A percentile compares a stretch with the other conserved stretches of the same genome.
phyloP scores from a whole-genome alignment of 2,797 vertebrate genomes.

The Myotis daubentonii region DNA sequence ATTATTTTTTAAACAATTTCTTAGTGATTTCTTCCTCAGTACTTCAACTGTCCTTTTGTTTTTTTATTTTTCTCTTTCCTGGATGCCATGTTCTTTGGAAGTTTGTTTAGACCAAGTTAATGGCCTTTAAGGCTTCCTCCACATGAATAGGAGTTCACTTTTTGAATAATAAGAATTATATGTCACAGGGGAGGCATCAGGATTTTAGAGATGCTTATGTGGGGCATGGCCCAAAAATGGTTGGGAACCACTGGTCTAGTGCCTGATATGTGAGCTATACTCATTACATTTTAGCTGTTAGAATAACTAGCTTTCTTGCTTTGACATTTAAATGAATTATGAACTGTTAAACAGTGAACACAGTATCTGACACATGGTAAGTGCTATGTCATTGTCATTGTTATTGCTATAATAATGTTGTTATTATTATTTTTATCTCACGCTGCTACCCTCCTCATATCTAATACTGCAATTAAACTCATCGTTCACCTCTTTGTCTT shows the following conservation, averaged over 20 bases:
- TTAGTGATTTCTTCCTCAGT: no score
- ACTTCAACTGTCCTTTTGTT: no score
- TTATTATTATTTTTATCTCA: not conserved
- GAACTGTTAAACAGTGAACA: not conserved
- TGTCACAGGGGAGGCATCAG: no score
- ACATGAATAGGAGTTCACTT: no score
- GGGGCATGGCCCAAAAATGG: no score
- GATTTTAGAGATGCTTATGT: no score
- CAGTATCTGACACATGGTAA: not conserved
- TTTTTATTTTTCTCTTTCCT: no score
- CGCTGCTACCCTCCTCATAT: not conserved
- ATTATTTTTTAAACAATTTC: no score
- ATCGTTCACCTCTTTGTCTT: not conserved
- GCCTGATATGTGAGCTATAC: not conserved
- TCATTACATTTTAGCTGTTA: constrained; percentile 32
- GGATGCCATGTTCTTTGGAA: no score
- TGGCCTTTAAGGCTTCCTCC: no score
- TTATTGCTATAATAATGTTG: not conserved
- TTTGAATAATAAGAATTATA: no score
- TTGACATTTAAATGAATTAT: constrained; percentile 18
- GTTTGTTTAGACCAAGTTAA: no score
- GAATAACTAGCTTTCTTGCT: constrained; percentile 15
- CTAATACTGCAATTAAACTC: not conserved
- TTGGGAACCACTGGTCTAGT: not conserved
- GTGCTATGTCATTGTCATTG: not conserved